These are phyloP conservation scores for Helleia helle DNA, from an alignment of 2,888 invertebrate genomes.

Conservation along the genomic window DNA sequence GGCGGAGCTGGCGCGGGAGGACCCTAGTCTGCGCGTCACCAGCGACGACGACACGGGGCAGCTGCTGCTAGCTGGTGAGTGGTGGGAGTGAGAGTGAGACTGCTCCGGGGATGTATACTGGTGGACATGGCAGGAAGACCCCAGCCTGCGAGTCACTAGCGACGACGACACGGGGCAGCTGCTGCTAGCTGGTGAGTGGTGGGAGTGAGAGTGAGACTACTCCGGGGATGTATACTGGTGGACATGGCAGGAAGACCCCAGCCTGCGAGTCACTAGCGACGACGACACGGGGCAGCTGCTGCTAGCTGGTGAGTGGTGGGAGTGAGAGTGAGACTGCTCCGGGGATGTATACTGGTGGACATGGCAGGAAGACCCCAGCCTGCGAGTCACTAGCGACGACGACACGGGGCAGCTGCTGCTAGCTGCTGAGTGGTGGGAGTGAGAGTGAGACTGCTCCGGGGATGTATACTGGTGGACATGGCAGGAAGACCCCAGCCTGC, in stretches of 20 bases:
- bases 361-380: conserved; percentile 94
- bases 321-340: too few relatives aligned
- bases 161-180: conserved; percentile 91
- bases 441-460: too few relatives aligned
- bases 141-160: conserved; percentile 84
- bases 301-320: conserved; percentile 76
- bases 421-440: conserved; percentile 73
- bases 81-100: too few relatives aligned
- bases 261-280: conserved; percentile 83
- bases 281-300: conserved; percentile 90
- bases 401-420: conserved; percentile 92
- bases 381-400: conserved; percentile 80
- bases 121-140: conserved; percentile 95
- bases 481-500: conserved; percentile 96
- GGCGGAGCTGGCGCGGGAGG: conserved; percentile 86
- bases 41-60: conserved; percentile 88
- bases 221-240: too few relatives aligned
- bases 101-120: too few relatives aligned
- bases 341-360: too few relatives aligned
- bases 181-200: conserved; percentile 79
- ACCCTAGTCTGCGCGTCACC: conserved; percentile 89
- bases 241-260: conserved; percentile 96
- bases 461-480: too few relatives aligned
- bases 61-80: conserved; percentile 83
- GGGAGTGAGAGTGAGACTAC: too few relatives aligned